Conservation (phyloP, 2,888 invertebrate genomes). For the Drosophila falleni region DNA sequence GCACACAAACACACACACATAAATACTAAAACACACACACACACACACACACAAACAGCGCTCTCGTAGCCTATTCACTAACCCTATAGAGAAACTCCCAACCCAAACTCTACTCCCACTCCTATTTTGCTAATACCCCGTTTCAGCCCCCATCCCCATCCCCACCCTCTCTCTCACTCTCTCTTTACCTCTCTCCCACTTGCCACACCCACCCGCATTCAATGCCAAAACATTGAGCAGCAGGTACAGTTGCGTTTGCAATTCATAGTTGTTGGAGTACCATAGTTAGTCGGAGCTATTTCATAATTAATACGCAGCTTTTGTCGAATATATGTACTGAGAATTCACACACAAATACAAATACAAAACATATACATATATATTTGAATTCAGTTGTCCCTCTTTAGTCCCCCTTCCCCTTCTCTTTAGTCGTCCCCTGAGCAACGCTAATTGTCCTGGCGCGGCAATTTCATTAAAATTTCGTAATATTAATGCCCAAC, state of each 20-base stretch:
- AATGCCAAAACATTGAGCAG: conserved; percentile 35
- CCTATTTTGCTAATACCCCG: neutral
- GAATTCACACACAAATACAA: neutral
- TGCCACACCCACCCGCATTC: conserved; percentile 18
- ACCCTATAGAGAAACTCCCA: conserved; percentile 43
- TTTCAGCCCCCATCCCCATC: conserved; percentile 1
- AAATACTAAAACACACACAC: too few relatives aligned
- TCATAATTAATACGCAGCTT: conserved; percentile 67
- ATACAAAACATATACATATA: neutral
- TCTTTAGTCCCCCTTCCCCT: neutral
- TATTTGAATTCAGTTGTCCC: neutral
- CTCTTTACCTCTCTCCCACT: neutral
- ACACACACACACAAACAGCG: conserved; percentile 37
- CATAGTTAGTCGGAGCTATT: conserved; percentile 57
- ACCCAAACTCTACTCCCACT: neutral
- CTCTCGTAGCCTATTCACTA: conserved; percentile 51
- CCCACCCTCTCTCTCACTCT: conserved; percentile 3
- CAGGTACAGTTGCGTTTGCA: conserved; percentile 73
- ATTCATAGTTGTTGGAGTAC: conserved; percentile 61
- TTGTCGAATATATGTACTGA: conserved; percentile 50
- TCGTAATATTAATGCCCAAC: conserved; percentile 63
- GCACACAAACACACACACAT: conserved; percentile 20
- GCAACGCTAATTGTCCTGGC: conserved; percentile 62
- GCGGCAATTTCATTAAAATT: conserved; percentile 69
- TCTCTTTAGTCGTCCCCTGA: neutral